Evolutionary conservation across 2,113 vertebrate species (phyloP), one percentile per base, ranked within the genome.

Genomic region (Physeter macrocephalus): DNA sequence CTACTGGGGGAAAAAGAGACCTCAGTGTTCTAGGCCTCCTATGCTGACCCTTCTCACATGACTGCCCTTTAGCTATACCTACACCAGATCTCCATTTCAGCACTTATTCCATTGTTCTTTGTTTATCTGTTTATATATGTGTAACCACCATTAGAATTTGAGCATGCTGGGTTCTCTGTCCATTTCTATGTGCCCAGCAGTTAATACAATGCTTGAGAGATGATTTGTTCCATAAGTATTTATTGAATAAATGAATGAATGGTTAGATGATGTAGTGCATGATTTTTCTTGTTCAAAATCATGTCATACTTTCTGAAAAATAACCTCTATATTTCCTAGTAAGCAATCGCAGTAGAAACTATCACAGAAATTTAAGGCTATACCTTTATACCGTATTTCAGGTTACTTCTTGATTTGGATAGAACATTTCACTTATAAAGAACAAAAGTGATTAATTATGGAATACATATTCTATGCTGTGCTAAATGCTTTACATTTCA

Each of bases 211-310:
- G 8, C 41, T 43, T 29, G 49, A 85, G 29, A 90, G 36, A 83
- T 95, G 62, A 78, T 69, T 93, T 74, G 9, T 36, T 97, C 46
- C 2, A 18, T 62, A 62, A 59, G 18, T 88, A 83, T 90, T 94
- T 87, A 95, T 81, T 77, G 23, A 82, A 46, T 49, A 80, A 86
- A 85, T 36, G 61, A 89, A 77, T 92, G 29, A 91, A 80, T 66
- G 54, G 0, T 39, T 82, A 54, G 43, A 41, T 89, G 23, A 82
- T 57, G 54, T 95, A 95, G 25, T 67, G 7, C 11, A 64, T 81
- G 71, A 71, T 74, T 97, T 95, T 96, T 91, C 93, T 91, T 91
- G 5, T 52, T 88, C 59, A 52, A 95, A 96, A 84, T 21, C 29
- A 94, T 64, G 41, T 25, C 46, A 49, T 67, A 2, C 18, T 75